Conservation (phyloP, 2,888 invertebrate species). For the Philereme vetulata region DNA sequence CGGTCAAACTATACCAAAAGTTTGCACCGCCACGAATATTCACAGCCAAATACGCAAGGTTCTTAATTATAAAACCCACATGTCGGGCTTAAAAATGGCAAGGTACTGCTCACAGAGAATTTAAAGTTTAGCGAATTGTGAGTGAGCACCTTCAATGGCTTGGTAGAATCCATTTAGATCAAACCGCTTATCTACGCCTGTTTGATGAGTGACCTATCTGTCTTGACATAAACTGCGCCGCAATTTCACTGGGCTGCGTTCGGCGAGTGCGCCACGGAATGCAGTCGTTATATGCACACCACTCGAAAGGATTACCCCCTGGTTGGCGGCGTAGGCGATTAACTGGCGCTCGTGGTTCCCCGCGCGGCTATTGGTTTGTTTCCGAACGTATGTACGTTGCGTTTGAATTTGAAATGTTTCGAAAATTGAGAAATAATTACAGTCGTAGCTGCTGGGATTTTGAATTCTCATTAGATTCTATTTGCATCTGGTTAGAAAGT, state of each 20-base stretch:
- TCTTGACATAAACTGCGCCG: slow-evolving; percentile 45
- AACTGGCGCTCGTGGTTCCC: slow-evolving; percentile 70
- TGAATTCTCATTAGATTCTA: no score
- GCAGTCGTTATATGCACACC: slow-evolving; percentile 76
- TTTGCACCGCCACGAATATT: no score
- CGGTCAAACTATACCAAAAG: no score
- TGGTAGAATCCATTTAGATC: no score
- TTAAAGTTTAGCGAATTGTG: no score
- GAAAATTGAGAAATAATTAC: neutral
- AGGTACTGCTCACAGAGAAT: no score
- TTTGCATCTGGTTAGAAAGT: no score
- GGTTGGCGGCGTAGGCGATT: slow-evolving; percentile 68
- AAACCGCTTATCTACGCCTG: neutral
- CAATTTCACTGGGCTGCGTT: slow-evolving; percentile 58
- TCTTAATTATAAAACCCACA: no score
- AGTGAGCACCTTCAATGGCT: no score
- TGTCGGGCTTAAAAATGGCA: no score
- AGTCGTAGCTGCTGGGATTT: no score
- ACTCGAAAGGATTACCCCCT: slow-evolving; percentile 79
- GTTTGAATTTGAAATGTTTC: slow-evolving; percentile 60
- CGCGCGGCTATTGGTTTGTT: slow-evolving; percentile 65
- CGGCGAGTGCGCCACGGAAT: slow-evolving; percentile 58
- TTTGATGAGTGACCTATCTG: slow-evolving; percentile 21
- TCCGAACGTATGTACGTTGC: slow-evolving; percentile 57
- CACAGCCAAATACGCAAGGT: no score